A percentile compares a stretch with the other conserved stretches of the same genome.
phyloP scores from a whole-genome alignment of 2,888 invertebrate species.

The Chloroclystis v-ata region DNA sequence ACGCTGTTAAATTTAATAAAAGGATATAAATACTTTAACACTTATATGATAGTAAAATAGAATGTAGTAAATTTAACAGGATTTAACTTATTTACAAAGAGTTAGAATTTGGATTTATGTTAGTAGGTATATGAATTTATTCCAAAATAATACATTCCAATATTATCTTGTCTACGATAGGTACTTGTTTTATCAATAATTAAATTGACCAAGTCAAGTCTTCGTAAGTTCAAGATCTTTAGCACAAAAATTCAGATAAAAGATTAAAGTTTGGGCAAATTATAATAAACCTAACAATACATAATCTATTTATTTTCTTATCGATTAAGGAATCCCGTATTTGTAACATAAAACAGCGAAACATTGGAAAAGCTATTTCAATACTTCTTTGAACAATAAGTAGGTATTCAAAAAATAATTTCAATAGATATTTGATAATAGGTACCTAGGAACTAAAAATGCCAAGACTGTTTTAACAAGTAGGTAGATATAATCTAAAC shows the following conservation, averaged over 20 bases:
- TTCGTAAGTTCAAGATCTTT: no score
- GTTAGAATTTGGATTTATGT: constrained; percentile 17
- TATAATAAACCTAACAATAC: no score
- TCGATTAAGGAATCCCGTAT: neutral
- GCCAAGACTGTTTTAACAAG: constrained; percentile 1
- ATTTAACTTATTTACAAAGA: constrained; percentile 73
- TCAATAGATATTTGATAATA: neutral
- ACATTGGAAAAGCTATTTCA: constrained; percentile 5
- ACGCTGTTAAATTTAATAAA: constrained; percentile 56
- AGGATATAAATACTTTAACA: constrained; percentile 72
- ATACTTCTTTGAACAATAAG: constrained; percentile 2
- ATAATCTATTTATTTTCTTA: neutral
- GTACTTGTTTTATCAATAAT: no score
- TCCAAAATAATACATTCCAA: no score
- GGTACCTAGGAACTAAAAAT: neutral
- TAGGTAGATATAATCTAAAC: constrained; percentile 14
- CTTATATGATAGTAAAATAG: constrained; percentile 75
- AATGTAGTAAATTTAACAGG: constrained; percentile 77
- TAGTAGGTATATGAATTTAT: constrained; percentile 4
- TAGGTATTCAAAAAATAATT: constrained; percentile 12
- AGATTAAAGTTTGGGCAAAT: no score
- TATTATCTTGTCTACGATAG: no score
- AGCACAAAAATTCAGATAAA: no score
- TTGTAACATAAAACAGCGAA: constrained; percentile 7
- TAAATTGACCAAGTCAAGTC: no score